phyloP scores from a whole-genome alignment of 35 echinoderm and acorn worm genomes.

The Lytechinus pictus region DNA sequence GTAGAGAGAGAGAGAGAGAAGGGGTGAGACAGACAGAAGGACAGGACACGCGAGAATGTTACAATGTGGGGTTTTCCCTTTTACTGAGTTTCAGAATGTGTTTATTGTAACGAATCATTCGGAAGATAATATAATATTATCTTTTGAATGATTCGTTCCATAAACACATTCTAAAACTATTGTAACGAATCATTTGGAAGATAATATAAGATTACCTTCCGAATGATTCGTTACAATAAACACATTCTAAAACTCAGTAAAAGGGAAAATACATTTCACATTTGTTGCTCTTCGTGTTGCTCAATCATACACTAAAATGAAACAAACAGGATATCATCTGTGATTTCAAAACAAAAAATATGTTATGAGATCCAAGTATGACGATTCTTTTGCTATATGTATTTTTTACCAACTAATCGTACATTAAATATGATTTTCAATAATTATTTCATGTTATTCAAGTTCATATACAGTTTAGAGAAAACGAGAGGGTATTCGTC shows the following conservation, averaged over 20 bases:
- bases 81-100: neutral
- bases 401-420: too few species aligned
- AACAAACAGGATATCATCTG: neutral
- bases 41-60: neutral
- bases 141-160: too few species aligned
- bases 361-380: too few species aligned
- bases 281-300: neutral
- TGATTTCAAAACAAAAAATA: too few species aligned
- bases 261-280: neutral
- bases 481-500: too few species aligned
- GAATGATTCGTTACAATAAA: neutral
- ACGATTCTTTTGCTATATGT: too few species aligned
- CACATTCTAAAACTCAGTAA: neutral
- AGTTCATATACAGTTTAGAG: too few species aligned
- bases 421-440: too few species aligned
- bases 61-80: neutral
- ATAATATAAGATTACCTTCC: neutral
- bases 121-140: neutral
- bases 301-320: neutral
- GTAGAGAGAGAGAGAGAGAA: too few species aligned
- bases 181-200: too few species aligned
- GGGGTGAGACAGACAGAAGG: neutral
- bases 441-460: too few species aligned
- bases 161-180: too few species aligned
- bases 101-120: neutral